Conservation (phyloP, 1,140 invertebrate species). For the Calliphora vicina region DNA sequence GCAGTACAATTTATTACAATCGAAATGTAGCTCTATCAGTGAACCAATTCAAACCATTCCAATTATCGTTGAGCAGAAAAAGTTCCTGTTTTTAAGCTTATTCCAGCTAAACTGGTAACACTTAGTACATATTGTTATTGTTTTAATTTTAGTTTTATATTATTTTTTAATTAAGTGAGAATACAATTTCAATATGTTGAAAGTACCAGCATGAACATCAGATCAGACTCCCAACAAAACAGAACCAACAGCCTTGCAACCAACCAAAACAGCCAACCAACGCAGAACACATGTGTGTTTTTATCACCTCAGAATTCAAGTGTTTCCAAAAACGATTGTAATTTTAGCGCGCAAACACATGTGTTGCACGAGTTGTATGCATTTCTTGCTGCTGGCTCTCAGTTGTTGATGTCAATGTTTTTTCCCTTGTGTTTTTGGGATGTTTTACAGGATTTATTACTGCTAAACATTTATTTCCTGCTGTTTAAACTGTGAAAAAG, state of each 20-base stretch:
- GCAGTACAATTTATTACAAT: no score
- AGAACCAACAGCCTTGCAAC: no score
- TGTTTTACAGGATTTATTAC: constrained; percentile 29
- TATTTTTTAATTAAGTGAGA: constrained; percentile 25
- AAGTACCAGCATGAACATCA: not conserved
- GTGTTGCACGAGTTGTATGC: constrained; percentile 9
- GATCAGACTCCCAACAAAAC: not conserved
- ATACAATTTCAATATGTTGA: not conserved
- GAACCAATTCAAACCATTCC: no score
- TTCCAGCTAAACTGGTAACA: not conserved
- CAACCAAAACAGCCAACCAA: no score
- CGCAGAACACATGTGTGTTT: constrained; percentile 11
- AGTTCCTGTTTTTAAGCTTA: no score
- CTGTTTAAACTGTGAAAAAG: constrained; percentile 29
- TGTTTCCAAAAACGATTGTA: not conserved
- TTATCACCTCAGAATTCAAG: not conserved
- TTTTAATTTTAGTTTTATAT: no score
- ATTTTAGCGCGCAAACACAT: constrained; percentile 7
- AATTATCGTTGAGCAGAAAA: no score
- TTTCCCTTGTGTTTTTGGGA: not conserved
- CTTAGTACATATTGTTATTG: no score
- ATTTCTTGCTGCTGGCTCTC: not conserved
- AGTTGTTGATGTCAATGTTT: not conserved
- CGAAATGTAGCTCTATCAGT: no score
- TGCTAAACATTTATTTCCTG: constrained; percentile 28